These are phyloP conservation scores for Limnothrissa miodon DNA, from an alignment of 2,113 vertebrate species.

Conservation along the genomic window DNA sequence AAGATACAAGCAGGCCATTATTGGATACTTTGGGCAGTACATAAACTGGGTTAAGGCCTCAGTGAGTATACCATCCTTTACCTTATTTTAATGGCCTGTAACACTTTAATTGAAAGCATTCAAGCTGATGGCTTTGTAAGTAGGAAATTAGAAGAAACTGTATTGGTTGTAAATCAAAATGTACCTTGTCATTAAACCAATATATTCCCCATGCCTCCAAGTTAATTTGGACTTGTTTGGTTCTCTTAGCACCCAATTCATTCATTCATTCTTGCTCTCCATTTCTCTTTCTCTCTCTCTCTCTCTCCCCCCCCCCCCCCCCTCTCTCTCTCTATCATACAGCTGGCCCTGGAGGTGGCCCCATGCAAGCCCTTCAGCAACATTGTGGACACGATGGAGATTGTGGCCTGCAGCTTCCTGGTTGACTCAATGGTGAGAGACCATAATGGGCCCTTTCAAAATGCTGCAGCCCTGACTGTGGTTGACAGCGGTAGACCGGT, in stretches of 20 bases:
- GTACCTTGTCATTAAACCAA: neutral
- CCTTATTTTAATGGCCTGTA: neutral
- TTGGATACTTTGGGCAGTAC: conserved; percentile 86
- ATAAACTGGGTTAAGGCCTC: conserved; percentile 82
- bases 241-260: neutral
- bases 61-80: conserved; percentile 72
- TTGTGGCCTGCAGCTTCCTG: conserved; percentile 84
- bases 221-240: neutral
- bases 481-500: neutral
- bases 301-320: neutral
- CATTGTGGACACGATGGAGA: conserved; percentile 81
- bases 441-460: neutral
- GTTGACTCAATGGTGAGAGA: conserved; percentile 85
- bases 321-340: neutral
- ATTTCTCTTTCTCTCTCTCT: neutral
- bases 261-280: neutral
- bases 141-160: neutral
- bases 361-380: conserved; percentile 91
- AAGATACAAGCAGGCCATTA: conserved; percentile 76
- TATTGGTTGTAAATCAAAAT: too few species aligned
- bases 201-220: neutral
- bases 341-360: conserved; percentile 84
- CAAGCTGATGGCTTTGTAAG: neutral
- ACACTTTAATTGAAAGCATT: neutral
- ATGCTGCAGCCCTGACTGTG: neutral